These are phyloP conservation scores for Lasioglossum zephyrum DNA, from an alignment of 2,888 invertebrate genomes.

Conservation along the genomic window DNA sequence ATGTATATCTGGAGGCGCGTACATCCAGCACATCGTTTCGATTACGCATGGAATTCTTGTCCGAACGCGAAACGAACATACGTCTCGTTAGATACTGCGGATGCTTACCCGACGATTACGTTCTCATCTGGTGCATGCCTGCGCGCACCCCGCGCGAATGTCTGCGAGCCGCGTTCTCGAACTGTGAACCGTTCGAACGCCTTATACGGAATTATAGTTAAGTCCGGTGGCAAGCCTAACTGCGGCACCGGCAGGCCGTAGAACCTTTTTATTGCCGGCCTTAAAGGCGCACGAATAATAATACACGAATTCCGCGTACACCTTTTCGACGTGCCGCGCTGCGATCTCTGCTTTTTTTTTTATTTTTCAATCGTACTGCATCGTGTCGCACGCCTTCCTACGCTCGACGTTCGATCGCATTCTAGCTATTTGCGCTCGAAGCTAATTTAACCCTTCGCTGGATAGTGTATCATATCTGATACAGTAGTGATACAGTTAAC, in stretches of 20 bases:
- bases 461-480: too few relatives aligned
- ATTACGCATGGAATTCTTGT: slow-evolving; percentile 65
- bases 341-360: slow-evolving; percentile 21
- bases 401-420: neutral
- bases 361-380: neutral
- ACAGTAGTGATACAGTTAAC: too few relatives aligned
- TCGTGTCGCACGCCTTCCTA: neutral
- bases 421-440: neutral
- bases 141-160: slow-evolving; percentile 25
- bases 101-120: slow-evolving; percentile 76
- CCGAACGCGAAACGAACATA: slow-evolving; percentile 64
- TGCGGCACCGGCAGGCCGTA: slow-evolving; percentile 64
- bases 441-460: neutral
- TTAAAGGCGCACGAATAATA: slow-evolving; percentile 76
- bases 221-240: slow-evolving; percentile 46
- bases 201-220: slow-evolving; percentile 73
- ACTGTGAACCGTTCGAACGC: slow-evolving; percentile 76
- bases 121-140: slow-evolving; percentile 45
- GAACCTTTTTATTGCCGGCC: slow-evolving; percentile 70
- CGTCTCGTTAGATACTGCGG: slow-evolving; percentile 74
- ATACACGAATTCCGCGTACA: slow-evolving; percentile 66
- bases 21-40: neutral
- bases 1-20: slow-evolving; percentile 47
- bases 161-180: slow-evolving; percentile 48
- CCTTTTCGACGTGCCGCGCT: slow-evolving; percentile 53